These are phyloP conservation scores for Listronotus oregonensis DNA, from an alignment of 1,140 invertebrate species.

Conservation along the genomic window DNA sequence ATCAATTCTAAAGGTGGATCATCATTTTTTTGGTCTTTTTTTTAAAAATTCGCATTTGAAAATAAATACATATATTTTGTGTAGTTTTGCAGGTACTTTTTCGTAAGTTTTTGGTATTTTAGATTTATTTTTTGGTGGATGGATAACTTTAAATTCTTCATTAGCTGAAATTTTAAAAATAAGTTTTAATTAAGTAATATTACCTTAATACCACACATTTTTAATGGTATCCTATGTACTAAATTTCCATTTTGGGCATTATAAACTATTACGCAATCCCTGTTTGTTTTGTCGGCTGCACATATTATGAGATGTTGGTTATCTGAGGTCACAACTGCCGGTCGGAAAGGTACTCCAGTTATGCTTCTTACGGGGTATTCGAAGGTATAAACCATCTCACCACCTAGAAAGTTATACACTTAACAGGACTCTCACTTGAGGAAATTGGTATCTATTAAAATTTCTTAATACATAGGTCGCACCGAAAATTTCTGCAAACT, in stretches of 20 bases:
- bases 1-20: no score
- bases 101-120: no score
- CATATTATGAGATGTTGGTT: slow-evolving; percentile 76
- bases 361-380: slow-evolving; percentile 76
- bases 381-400: slow-evolving; percentile 75
- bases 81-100: no score
- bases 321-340: slow-evolving; percentile 81
- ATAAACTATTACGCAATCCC: slow-evolving; percentile 83
- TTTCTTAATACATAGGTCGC: no score
- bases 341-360: slow-evolving; percentile 69
- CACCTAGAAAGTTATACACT: slow-evolving; percentile 61
- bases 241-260: slow-evolving; percentile 81
- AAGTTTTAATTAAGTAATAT: slow-evolving; percentile 4
- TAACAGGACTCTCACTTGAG: no score
- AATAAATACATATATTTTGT: no score
- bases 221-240: slow-evolving; percentile 75
- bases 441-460: no score
- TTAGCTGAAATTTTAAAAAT: not conserved
- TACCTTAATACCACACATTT: slow-evolving; percentile 68
- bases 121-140: no score
- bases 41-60: no score
- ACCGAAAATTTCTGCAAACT: no score
- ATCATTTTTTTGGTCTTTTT: no score
- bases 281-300: slow-evolving; percentile 79
- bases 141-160: not conserved